Evolutionary conservation across 1,140 invertebrate species (phyloP).

Genomic region (Thalassaphorura encarpata): DNA sequence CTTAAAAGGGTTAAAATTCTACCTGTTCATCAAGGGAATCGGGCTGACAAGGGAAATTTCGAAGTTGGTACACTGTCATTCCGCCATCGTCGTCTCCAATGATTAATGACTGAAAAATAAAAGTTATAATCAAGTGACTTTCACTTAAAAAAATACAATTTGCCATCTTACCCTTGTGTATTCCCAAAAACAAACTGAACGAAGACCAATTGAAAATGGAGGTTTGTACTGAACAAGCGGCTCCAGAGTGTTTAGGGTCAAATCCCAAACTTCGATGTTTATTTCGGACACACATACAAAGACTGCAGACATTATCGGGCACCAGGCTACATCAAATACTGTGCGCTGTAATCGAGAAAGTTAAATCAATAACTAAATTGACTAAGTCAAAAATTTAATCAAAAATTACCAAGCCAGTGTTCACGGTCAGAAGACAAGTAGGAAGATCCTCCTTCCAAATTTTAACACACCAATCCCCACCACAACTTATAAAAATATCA

Average conservation of each 20-base stretch:
- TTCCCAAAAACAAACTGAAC: slow-evolving; percentile 11
- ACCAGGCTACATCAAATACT: slow-evolving; percentile 45
- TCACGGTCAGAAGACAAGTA: slow-evolving; percentile 16
- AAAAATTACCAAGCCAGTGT: slow-evolving; percentile 24
- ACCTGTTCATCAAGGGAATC: slow-evolving; percentile 16
- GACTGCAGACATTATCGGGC: slow-evolving; percentile 46
- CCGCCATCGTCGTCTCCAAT: slow-evolving; percentile 23
- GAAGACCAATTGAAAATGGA: slow-evolving; percentile 6
- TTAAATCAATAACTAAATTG: too few relatives aligned
- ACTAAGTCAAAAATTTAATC: neutral
- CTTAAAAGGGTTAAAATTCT: too few relatives aligned
- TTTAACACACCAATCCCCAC: slow-evolving; percentile 47
- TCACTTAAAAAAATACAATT: neutral
- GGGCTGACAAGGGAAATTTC: slow-evolving; percentile 24
- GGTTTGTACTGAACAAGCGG: slow-evolving; percentile 22
- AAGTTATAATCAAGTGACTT: neutral
- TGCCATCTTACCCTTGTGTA: slow-evolving; percentile 20
- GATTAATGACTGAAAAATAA: slow-evolving; percentile 16
- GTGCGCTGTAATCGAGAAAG: slow-evolving; percentile 39
- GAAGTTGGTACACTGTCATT: slow-evolving; percentile 18
- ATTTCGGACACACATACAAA: slow-evolving; percentile 44
- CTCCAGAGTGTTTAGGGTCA: slow-evolving; percentile 30
- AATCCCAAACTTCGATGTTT: slow-evolving; percentile 31
- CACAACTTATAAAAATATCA: slow-evolving; percentile 46
- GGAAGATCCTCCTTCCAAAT: slow-evolving; percentile 42